Conservation (phyloP, 2,113 vertebrate species). For the Bungarus multicinctus region DNA sequence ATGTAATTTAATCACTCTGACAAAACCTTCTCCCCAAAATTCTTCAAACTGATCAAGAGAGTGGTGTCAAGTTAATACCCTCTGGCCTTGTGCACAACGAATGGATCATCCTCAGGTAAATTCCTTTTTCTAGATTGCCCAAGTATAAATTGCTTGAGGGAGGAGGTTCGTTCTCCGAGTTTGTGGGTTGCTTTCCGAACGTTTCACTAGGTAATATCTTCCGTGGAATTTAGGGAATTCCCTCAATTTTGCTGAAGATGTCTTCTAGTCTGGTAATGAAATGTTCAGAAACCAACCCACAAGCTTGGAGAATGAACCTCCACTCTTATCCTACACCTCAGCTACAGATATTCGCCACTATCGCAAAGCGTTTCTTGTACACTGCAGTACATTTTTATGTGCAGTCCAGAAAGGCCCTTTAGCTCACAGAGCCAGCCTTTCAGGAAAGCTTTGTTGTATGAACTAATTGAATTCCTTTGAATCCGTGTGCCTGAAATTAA, state of each 20-base stretch:
- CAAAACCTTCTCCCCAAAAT: not conserved
- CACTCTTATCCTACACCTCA: not conserved
- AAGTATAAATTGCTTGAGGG: not conserved
- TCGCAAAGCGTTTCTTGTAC: not conserved
- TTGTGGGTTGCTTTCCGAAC: not conserved
- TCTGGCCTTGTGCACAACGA: not conserved
- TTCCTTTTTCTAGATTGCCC: not conserved
- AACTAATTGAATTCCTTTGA: not conserved
- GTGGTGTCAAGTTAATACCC: not conserved
- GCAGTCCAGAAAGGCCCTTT: not conserved
- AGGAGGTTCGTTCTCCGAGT: not conserved
- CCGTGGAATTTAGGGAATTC: not conserved
- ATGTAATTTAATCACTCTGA: not conserved
- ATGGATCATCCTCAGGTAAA: not conserved
- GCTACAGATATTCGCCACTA: not conserved
- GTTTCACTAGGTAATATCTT: not conserved
- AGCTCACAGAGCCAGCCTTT: not conserved
- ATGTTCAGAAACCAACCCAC: not conserved
- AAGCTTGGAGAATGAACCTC: not conserved
- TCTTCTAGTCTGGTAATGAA: not conserved
- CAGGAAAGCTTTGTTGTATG: not conserved
- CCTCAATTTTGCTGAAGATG: not conserved
- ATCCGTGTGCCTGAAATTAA: not conserved
- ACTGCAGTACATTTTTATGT: not conserved
- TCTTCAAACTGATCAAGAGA: not conserved